These are phyloP conservation scores for Limnephilus lunatus DNA, from an alignment of 2,888 invertebrate genomes.

Conservation along the genomic window DNA sequence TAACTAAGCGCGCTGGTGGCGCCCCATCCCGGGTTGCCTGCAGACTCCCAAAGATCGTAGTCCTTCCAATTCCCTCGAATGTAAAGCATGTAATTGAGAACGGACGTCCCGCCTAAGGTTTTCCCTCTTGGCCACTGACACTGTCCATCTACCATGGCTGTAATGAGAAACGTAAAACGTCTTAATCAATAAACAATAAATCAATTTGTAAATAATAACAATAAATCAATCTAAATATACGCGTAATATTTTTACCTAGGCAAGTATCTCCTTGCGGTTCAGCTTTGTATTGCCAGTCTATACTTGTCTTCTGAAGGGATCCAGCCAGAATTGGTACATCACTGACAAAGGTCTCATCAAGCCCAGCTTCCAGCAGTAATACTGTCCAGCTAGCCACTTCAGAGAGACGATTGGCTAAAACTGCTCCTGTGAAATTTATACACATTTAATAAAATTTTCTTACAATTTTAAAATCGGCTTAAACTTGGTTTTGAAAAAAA, in stretches of 20 bases:
- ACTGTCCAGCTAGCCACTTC: slow-evolving; percentile 13
- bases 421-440: slow-evolving; percentile 18
- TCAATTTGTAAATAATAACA: neutral
- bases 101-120: slow-evolving; percentile 80
- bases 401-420: slow-evolving; percentile 36
- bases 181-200: neutral
- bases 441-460: neutral
- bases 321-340: slow-evolving; percentile 31
- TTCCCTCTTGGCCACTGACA: slow-evolving; percentile 81
- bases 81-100: slow-evolving; percentile 80
- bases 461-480: neutral
- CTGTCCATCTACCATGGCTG: slow-evolving; percentile 71
- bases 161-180: slow-evolving; percentile 57
- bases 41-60: slow-evolving; percentile 77
- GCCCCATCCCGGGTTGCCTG: slow-evolving; percentile 78
- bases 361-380: slow-evolving; percentile 36
- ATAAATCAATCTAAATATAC: too few species aligned
- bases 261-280: slow-evolving; percentile 17
- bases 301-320: slow-evolving; percentile 13
- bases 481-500: too few species aligned
- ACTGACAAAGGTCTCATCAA: slow-evolving; percentile 25
- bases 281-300: slow-evolving; percentile 45
- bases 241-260: neutral
- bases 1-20: slow-evolving; percentile 74
- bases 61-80: slow-evolving; percentile 77